phyloP scores from a whole-genome alignment of 1,140 invertebrate species.

The Armadillidium nasatum region DNA sequence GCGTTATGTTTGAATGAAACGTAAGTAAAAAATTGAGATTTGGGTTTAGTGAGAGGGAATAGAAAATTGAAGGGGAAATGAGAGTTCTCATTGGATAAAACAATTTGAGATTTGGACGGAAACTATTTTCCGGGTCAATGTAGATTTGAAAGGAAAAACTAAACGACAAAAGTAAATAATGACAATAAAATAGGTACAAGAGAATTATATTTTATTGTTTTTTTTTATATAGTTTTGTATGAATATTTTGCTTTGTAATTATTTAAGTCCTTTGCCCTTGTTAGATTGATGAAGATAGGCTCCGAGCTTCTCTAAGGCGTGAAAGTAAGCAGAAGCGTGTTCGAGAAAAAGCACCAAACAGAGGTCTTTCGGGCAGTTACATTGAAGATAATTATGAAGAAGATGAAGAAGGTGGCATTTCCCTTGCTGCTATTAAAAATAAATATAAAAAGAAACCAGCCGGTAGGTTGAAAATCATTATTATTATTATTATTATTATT shows the following conservation, averaged over 20 bases:
- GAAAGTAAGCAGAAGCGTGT: slow-evolving; percentile 61
- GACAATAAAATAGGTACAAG: too few relatives aligned
- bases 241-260: background rate
- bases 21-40: too few relatives aligned
- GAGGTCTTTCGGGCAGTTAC: slow-evolving; percentile 58
- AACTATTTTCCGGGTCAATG: too few relatives aligned
- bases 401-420: slow-evolving; percentile 85
- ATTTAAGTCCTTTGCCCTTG: background rate
- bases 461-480: slow-evolving; percentile 21
- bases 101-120: too few relatives aligned
- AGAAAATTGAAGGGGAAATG: too few relatives aligned
- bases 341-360: slow-evolving; percentile 58
- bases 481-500: background rate
- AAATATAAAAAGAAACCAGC: slow-evolving; percentile 70
- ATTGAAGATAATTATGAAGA: slow-evolving; percentile 71
- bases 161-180: too few relatives aligned
- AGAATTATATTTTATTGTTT: background rate
- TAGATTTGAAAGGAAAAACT: too few relatives aligned
- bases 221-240: background rate
- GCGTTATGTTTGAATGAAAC: too few relatives aligned
- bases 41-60: too few relatives aligned
- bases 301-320: slow-evolving; percentile 75
- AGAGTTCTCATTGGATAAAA: too few relatives aligned
- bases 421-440: slow-evolving; percentile 89
- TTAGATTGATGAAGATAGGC: slow-evolving; percentile 78